Conservation (phyloP, 2,113 vertebrate species). For the Tragelaphus imberbis region DNA sequence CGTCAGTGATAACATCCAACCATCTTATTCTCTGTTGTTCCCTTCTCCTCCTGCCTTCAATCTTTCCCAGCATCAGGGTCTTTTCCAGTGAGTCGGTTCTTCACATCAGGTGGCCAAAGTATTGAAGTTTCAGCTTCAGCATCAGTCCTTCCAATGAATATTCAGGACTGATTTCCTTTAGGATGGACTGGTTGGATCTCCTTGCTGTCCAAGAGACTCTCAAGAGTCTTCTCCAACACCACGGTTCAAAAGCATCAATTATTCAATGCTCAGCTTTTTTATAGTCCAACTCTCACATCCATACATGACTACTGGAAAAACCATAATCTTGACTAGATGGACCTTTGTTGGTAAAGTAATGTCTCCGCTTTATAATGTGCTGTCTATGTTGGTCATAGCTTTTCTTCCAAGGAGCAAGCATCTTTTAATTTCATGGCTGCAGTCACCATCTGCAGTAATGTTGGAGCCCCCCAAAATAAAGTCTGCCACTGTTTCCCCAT, state of each 20-base stretch:
- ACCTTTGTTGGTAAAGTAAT: not conserved
- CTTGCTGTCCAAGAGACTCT: not conserved
- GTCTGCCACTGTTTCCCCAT: not conserved
- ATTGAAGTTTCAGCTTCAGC: not conserved
- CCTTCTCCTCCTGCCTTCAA: not conserved
- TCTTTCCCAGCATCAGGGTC: not conserved
- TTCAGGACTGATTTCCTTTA: not conserved
- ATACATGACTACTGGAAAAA: not conserved
- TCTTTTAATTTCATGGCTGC: not conserved
- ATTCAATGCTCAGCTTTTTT: accelerated
- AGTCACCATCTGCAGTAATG: not conserved
- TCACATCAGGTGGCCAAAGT: not conserved
- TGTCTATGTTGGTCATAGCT: too few species aligned
- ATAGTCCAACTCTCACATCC: not conserved
- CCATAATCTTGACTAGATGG: not conserved
- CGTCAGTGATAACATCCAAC: accelerated
- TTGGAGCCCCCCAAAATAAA: not conserved
- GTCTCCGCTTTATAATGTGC: not conserved
- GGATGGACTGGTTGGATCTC: not conserved
- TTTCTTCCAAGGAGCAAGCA: not conserved
- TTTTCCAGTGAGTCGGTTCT: not conserved
- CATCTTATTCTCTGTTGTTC: not conserved
- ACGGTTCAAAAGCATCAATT: not conserved
- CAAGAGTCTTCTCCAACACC: not conserved
- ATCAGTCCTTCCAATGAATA: not conserved